A percentile compares a stretch with the other conserved stretches of the same genome.
Evolutionary conservation across 2,113 vertebrate genomes (phyloP).

Genomic region (Triplophysa tibetana): DNA sequence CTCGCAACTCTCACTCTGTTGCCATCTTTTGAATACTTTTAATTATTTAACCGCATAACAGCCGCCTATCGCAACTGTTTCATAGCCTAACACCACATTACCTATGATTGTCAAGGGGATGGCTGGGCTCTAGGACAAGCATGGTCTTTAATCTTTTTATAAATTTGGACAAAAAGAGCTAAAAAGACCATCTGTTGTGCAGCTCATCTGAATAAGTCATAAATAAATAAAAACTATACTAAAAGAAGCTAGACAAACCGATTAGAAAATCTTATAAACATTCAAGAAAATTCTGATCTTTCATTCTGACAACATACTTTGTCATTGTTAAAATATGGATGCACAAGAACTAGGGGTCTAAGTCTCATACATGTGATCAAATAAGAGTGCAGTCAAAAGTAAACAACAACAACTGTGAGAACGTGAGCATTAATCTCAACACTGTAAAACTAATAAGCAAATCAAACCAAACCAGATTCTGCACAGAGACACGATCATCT

Average conservation of each 20-base stretch:
- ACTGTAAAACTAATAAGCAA: slow-evolving; percentile 13
- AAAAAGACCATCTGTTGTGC: not conserved
- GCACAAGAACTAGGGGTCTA: too few relatives aligned
- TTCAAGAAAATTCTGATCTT: too few relatives aligned
- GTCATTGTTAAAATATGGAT: too few relatives aligned
- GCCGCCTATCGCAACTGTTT: slow-evolving; percentile 33
- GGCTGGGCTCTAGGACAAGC: not conserved
- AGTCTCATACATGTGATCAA: not conserved
- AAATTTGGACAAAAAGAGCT: slow-evolving; percentile 2
- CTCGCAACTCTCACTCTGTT: slow-evolving; percentile 57
- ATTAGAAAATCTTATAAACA: too few relatives aligned
- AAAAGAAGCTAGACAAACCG: too few relatives aligned
- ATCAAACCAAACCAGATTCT: not conserved
- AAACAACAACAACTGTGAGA: not conserved
- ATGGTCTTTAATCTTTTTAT: slow-evolving; percentile 4
- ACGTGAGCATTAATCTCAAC: not conserved
- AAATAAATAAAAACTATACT: not conserved
- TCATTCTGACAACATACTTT: too few relatives aligned
- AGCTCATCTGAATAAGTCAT: not conserved
- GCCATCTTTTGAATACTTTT: slow-evolving; percentile 66
- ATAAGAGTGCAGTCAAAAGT: not conserved
- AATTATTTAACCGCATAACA: slow-evolving; percentile 64
- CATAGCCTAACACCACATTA: slow-evolving; percentile 23
- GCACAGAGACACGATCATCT: not conserved
- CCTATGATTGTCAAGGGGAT: slow-evolving; percentile 11